Base-by-base conservation (phyloP, 2,797 vertebrate genomes). In the Enteromius treurensis region DNA sequence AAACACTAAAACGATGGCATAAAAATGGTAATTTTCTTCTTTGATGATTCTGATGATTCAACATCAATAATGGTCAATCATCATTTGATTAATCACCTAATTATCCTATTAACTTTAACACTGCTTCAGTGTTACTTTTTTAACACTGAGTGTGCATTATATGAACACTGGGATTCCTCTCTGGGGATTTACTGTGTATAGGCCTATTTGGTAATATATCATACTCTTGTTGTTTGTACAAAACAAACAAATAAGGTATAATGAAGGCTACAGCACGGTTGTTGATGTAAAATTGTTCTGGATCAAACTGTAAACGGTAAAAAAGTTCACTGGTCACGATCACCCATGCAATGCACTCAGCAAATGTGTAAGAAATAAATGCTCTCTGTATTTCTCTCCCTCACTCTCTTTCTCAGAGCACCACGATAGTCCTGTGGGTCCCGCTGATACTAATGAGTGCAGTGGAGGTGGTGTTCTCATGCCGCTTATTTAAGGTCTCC, bases 391-490 rank as follows among this genome's bases (percentile, higher is more conserved):
- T 74, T 49, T 74, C 8, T 40, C 3, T 80, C 17, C 74, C 83
- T 75, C 26, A 79, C 29, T 74, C 8, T 7, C 9, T 58, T 1
- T 74, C 90, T 81, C 91, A 98, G 97, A 96, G 97, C 79, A 98
- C 97, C 85, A 96, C 95, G 19, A 89, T 98, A 85, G 93, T 95
- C 91, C 95, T 98, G 67, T 98, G 97, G 97, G 88, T 93, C 45
- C 92, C 95, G 53, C 94, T 97, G 15, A 92, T 98, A n/a, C 68
- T 95, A 83, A 93, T 96, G 26, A 93, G 95, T n/a, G 21, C 88
- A 11, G 77, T 93, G 70, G 96, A 95, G 91, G 88, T 95, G 5
- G 62, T 95, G 83, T 96, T 96, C 84, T 93, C 94, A 0, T 77
- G 89, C 49, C 93, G 93, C 32, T 95, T 80, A 42, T 45, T 71